A percentile compares a stretch with the other conserved stretches of the same genome.
Evolutionary conservation across 2,113 vertebrate genomes (phyloP).

Genomic region (Herpetotheres cachinnans): DNA sequence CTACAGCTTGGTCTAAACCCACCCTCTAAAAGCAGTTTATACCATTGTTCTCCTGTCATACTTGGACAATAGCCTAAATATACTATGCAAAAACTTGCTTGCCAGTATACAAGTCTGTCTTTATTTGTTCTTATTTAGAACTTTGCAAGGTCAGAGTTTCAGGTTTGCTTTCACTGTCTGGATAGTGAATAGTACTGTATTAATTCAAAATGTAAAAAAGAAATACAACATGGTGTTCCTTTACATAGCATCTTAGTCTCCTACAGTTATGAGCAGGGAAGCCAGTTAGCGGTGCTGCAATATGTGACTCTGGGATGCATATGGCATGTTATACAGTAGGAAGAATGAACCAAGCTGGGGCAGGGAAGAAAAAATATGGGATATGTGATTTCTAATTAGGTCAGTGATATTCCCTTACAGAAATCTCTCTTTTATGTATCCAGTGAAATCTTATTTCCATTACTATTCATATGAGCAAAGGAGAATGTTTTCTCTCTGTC

Average conservation of each 20-base stretch:
- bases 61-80: conserved; percentile 4
- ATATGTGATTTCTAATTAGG: not conserved
- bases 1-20: not conserved
- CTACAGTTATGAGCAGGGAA: not conserved
- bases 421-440: not conserved
- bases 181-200: not conserved
- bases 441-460: not conserved
- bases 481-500: not conserved
- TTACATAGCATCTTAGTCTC: not conserved
- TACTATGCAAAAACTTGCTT: not conserved
- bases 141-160: not conserved
- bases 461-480: not conserved
- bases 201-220: not conserved
- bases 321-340: not conserved
- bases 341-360: not conserved
- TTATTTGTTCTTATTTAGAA: conserved; percentile 5
- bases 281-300: not conserved
- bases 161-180: conserved; percentile 9
- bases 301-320: not conserved
- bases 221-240: not conserved
- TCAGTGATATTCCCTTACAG: not conserved
- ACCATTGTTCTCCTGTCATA: not conserved
- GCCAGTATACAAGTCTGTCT: not conserved
- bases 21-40: not conserved
- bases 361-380: not conserved